Percentiles rank a stretch among this genome's conserved stretches.
These are phyloP conservation scores for Pitta sordida DNA, from an alignment of 2,113 vertebrate genomes.

Conservation along the genomic window DNA sequence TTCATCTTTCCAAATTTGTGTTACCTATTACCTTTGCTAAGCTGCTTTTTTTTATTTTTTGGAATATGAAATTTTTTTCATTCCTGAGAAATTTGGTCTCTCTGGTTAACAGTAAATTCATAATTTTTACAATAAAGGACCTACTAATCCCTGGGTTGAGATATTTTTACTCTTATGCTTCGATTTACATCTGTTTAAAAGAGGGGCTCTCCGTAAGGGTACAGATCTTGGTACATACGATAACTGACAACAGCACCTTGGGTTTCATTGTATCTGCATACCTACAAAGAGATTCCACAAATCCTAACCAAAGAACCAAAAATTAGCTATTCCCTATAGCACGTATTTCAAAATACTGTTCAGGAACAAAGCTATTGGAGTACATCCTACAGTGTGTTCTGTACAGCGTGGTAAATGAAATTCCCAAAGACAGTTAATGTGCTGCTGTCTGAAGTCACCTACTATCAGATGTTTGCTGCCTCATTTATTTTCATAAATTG, in stretches of 20 bases:
- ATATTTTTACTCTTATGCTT: background rate
- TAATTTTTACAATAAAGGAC: background rate
- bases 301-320: background rate
- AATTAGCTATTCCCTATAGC: background rate
- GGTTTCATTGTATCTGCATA: background rate
- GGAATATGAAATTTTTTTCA: background rate
- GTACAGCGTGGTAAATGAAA: background rate
- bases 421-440: background rate
- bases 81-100: background rate
- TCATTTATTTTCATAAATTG: conserved; percentile 63
- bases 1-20: background rate
- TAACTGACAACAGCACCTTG: background rate
- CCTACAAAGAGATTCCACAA: background rate
- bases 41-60: background rate
- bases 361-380: background rate
- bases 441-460: background rate
- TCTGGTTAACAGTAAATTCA: background rate
- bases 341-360: background rate
- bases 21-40: background rate
- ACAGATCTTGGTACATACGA: background rate
- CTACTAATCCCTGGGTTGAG: background rate
- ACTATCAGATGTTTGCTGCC: conserved; percentile 21
- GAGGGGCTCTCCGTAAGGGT: background rate
- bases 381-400: background rate
- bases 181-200: background rate